These are phyloP conservation scores for Drosophila obscura DNA, from an alignment of 1,140 invertebrate species.

Conservation along the genomic window DNA sequence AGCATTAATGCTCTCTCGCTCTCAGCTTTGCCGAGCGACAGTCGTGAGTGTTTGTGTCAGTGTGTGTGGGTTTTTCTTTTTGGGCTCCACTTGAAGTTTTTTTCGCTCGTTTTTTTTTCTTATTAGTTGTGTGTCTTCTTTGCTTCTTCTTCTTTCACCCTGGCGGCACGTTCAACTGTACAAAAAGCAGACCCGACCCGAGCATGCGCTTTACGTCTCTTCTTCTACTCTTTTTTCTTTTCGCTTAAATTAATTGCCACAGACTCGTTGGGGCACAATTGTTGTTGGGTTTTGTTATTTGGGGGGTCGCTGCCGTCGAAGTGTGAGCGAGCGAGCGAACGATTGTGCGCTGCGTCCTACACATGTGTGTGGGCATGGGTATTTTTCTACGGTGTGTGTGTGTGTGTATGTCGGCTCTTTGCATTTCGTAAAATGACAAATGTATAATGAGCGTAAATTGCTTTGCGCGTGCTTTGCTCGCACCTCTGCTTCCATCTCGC, in stretches of 20 bases:
- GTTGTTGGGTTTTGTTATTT: slow-evolving; percentile 41
- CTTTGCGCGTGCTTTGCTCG: slow-evolving; percentile 68
- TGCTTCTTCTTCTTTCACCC: slow-evolving; percentile 27
- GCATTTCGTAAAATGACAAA: slow-evolving; percentile 73
- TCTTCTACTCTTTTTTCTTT: slow-evolving; percentile 24
- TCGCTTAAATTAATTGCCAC: slow-evolving; percentile 59
- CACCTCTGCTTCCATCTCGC: slow-evolving; percentile 20
- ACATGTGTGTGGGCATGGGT: not conserved
- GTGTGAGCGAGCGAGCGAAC: slow-evolving; percentile 56
- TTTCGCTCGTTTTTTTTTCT: slow-evolving; percentile 64
- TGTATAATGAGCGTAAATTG: slow-evolving; percentile 78
- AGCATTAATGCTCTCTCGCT: slow-evolving; percentile 38
- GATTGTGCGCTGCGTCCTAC: not conserved
- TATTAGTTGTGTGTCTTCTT: slow-evolving; percentile 54
- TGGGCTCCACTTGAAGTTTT: slow-evolving; percentile 22
- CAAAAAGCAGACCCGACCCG: slow-evolving; percentile 47
- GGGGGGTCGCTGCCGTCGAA: slow-evolving; percentile 23
- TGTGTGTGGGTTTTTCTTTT: slow-evolving; percentile 21
- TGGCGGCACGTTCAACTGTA: slow-evolving; percentile 66
- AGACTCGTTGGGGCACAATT: slow-evolving; percentile 43
- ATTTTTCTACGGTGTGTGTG: slow-evolving; percentile 6
- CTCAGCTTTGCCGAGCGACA: slow-evolving; percentile 54
- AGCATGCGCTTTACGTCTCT: slow-evolving; percentile 66
- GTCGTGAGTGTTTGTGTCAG: slow-evolving; percentile 19
- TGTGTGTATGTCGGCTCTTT: slow-evolving; percentile 33